Evolutionary conservation across 2,797 vertebrate genomes (phyloP), one percentile per base, ranked within the genome.

Genomic region (Chromis chromis): DNA sequence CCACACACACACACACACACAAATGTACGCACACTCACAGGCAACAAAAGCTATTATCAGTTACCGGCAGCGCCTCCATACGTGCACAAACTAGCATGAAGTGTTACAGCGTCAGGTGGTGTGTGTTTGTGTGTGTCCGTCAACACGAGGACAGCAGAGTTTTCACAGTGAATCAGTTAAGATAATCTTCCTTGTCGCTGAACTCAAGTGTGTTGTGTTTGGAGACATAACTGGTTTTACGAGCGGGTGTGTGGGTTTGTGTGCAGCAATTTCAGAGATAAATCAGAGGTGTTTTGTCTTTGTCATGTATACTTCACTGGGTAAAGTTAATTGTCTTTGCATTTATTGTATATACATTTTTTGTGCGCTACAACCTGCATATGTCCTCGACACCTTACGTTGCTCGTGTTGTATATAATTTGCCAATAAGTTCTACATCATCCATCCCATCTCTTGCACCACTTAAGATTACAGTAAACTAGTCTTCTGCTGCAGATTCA

Each of bases 81-180:
- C 36, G 8, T 39, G 22, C 42, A 64, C 11, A 59, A 59, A 72
- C 72, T 64, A 63, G 58, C 60, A 77, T 50, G 16, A 70, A 40
- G 12, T 59, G 72, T 64, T 68, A 28, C 60, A 48, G 46, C 2
- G 9, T 39, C n/a, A 10, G 19, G 44, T 54, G n/a, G 10, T 72
- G 52, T 81, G 14, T 69, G 65, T 63, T 16, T 72, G 52, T 79
- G 16, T 70, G 61, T 63, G 61, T 64, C 40, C 49, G 68, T 71
- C 62, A 70, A 54, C 33, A 28, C 9, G n/a, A 66, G n/a, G 52
- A 40, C 64, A 25, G 48, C 36, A 40, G 33, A 7, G 36, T 44
- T 75, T 31, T 42, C 19, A 10, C 44, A 24, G 11, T 31, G 46
- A 74, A 81, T 81, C 67, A 58, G 53, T 67, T 21, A 2, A 79